phyloP scores from a whole-genome alignment of 1,140 invertebrate species.

The Drosophila teissieri region DNA sequence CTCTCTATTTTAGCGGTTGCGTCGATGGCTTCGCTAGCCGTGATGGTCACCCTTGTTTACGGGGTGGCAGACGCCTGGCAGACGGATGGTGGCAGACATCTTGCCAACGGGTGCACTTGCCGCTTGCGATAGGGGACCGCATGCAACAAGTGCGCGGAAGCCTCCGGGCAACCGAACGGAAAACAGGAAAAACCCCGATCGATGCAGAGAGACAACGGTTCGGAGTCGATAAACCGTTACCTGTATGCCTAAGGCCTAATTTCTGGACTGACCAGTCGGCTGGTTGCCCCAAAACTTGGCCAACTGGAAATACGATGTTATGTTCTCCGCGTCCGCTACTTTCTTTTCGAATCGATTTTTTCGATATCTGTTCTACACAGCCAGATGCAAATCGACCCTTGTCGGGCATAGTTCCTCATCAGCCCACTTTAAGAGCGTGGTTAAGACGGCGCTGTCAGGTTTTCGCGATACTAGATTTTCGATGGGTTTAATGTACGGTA shows the following conservation, averaged over 20 bases:
- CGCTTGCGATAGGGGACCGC: slow-evolving; percentile 51
- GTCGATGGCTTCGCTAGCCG: background rate
- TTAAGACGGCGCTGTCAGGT: background rate
- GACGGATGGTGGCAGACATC: slow-evolving; percentile 16
- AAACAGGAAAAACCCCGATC: slow-evolving; percentile 28
- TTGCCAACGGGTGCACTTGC: slow-evolving; percentile 13
- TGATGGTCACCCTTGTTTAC: background rate
- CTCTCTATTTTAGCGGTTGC: slow-evolving; percentile 5
- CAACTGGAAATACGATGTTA: slow-evolving; percentile 63
- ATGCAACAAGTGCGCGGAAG: slow-evolving; percentile 61
- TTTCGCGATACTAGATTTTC: background rate
- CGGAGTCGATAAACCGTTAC: slow-evolving; percentile 63
- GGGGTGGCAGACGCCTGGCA: slow-evolving; percentile 24
- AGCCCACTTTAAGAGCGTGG: background rate
- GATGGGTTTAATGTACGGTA: background rate
- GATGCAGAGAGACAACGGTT: slow-evolving; percentile 34
- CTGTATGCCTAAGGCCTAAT: slow-evolving; percentile 66
- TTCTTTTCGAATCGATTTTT: slow-evolving; percentile 36
- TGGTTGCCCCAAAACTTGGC: slow-evolving; percentile 41
- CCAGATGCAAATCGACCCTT: slow-evolving; percentile 55
- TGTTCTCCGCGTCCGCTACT: slow-evolving; percentile 31
- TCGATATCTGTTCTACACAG: slow-evolving; percentile 45
- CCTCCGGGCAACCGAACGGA: slow-evolving; percentile 20
- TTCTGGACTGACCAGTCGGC: slow-evolving; percentile 45
- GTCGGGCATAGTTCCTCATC: background rate